phyloP scores from a whole-genome alignment of 30 jellyfish, hydroid and myxozoan species.

The Phacellophora camtschatica region DNA sequence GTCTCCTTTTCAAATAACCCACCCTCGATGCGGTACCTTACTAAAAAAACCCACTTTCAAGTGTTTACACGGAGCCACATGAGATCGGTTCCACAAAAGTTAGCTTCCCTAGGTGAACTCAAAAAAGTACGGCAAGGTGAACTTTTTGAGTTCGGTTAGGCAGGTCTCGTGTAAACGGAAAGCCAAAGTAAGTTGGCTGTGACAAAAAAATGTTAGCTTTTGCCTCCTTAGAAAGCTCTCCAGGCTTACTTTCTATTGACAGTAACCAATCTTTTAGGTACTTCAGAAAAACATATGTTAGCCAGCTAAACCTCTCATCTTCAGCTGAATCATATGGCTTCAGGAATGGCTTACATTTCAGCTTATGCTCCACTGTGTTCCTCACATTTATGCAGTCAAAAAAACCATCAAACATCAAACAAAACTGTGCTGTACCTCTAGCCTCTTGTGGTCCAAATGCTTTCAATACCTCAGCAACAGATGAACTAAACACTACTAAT shows the following conservation, averaged over 20 bases:
- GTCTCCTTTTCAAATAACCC: too few species aligned
- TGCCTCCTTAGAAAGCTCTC: neutral
- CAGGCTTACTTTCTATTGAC: conserved; percentile 3
- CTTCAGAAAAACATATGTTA: neutral
- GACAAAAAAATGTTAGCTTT: neutral
- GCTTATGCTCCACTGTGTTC: neutral
- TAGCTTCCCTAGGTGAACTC: too few species aligned
- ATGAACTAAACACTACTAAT: conserved; percentile 26
- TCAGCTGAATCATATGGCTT: conserved; percentile 10
- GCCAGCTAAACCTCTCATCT: conserved; percentile 48
- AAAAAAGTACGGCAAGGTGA: too few species aligned
- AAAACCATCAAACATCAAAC: conserved; percentile 22
- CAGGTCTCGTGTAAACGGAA: too few species aligned
- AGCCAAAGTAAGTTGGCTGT: conserved; percentile 2
- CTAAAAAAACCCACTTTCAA: too few species aligned
- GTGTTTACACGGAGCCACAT: too few species aligned
- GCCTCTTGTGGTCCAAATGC: conserved; percentile 10
- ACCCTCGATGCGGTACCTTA: too few species aligned
- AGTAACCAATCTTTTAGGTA: conserved; percentile 40
- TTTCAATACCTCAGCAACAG: conserved; percentile 27
- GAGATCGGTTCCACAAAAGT: too few species aligned
- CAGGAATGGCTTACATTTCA: neutral
- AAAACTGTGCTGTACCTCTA: conserved; percentile 38
- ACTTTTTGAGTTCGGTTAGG: too few species aligned
- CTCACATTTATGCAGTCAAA: conserved; percentile 59